Base-by-base conservation (phyloP, 35 echinoderm and acorn worm genomes). In the Diadema setosum region DNA sequence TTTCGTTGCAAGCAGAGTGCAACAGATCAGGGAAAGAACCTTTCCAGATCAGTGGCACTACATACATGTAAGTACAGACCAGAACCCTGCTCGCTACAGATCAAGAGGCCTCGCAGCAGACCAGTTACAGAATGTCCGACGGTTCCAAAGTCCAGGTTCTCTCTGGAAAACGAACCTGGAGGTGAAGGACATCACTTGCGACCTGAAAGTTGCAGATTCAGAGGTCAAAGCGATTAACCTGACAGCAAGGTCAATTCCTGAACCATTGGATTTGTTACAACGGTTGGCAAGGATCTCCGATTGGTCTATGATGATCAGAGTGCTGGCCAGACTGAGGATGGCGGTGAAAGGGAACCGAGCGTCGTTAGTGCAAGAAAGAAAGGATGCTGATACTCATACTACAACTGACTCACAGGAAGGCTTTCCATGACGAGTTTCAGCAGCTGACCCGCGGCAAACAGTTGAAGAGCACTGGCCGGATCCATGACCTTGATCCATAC, bases 1-100 rank as follows among this genome's bases (percentile, higher is more conserved):
- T 49, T 94, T 86, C 60, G 93, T 94, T 24, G 56, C 93, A 23
- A 94, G 90, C 69, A 30, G 93, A 20, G 74, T 94, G 36, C 87
- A 90, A 58, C 17, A 76, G 3, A 94, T 94, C 65, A 74, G 93
- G 70, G 83, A 91, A 1, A 26, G 49, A 15, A 63, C 87, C 42
- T 27, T 80, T 0, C 7, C 43, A 26, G 70, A 80, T 16, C 93
- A 95, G 25, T 95, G 93, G 82, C 65, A 80, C 5, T 95, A 95
- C 56, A 42, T 93, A 17, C 46, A n/a, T n/a, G n/a, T n/a, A n/a
- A 58, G 18, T 63, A 87, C 46, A 67, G 80, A 59, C 26, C 35
- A 82, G 16, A 95, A 95, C 56, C 88, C 93, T 3, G 88, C 82
- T 42, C 87, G 91, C 57, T 36, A 91, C 40, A 58, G 42, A 31